phyloP scores from a whole-genome alignment of 2,888 invertebrate species.

The Syrphus vitripennis region DNA sequence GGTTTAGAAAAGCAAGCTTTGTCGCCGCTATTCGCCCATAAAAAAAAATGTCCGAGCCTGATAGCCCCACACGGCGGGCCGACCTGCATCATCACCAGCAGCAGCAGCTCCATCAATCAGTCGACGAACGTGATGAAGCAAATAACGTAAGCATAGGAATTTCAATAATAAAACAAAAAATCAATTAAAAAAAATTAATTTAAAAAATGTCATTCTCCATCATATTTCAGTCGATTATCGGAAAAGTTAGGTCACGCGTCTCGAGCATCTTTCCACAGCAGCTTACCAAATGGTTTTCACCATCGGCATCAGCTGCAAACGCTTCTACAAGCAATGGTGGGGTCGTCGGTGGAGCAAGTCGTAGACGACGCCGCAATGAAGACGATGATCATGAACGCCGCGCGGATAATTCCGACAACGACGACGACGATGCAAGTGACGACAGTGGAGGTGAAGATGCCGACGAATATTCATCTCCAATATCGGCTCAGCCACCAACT shows the following conservation, averaged over 20 bases:
- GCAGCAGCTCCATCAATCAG: constrained; percentile 65
- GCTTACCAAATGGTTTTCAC: constrained; percentile 80
- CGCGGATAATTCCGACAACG: constrained; percentile 72
- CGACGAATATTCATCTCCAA: constrained; percentile 33
- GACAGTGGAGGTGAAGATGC: constrained; percentile 75
- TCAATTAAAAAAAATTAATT: not conserved
- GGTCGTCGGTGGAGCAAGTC: constrained; percentile 68
- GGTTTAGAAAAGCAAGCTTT: not conserved
- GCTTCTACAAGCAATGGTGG: constrained; percentile 71
- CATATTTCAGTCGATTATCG: constrained; percentile 78
- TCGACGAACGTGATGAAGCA: constrained; percentile 64
- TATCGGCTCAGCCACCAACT: constrained; percentile 41
- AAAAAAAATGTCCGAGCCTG: constrained; percentile 58
- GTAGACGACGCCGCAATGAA: constrained; percentile 76
- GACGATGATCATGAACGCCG: constrained; percentile 74
- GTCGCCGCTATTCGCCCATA: constrained; percentile 29
- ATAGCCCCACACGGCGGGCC: constrained; percentile 71
- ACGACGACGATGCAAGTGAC: constrained; percentile 73
- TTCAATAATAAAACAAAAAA: not conserved
- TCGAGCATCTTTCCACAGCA: constrained; percentile 79
- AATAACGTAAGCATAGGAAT: constrained; percentile 63
- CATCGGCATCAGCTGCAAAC: constrained; percentile 72
- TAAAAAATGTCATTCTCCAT: constrained; percentile 28
- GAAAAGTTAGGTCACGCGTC: constrained; percentile 79
- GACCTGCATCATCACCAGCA: constrained; percentile 60